Evolutionary conservation across 1,140 invertebrate species (phyloP).

Genomic region (Micrasema minimum): DNA sequence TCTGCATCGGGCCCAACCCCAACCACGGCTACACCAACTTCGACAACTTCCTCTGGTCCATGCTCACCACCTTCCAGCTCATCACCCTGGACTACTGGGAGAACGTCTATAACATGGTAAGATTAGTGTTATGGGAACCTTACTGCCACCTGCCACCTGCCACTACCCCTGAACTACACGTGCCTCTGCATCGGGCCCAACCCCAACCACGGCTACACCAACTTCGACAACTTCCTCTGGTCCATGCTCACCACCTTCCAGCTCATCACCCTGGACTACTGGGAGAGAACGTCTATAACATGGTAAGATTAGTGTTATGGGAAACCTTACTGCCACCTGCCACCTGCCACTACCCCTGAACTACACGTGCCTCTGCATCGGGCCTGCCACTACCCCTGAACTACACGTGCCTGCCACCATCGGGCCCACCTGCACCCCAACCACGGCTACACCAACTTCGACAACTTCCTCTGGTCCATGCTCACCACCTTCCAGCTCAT

Average conservation of each 20-base stretch:
- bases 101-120: constrained; percentile 93
- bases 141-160: constrained; percentile 84
- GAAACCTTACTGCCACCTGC: constrained; percentile 85
- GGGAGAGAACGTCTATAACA: constrained; percentile 95
- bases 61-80: constrained; percentile 92
- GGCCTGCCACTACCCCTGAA: constrained; percentile 83
- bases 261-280: constrained; percentile 91
- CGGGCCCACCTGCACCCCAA: constrained; percentile 91
- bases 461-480: constrained; percentile 95
- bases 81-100: constrained; percentile 95
- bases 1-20: constrained; percentile 88
- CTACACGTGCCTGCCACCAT: constrained; percentile 85
- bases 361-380: constrained; percentile 85
- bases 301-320: too few relatives aligned
- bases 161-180: constrained; percentile 77
- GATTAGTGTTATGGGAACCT: too few relatives aligned
- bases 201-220: constrained; percentile 92
- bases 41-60: constrained; percentile 93
- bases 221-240: constrained; percentile 94
- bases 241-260: constrained; percentile 94
- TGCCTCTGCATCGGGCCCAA: constrained; percentile 89
- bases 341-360: constrained; percentile 81
- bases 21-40: constrained; percentile 94
- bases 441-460: constrained; percentile 92
- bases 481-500: constrained; percentile 92